Base-by-base conservation (phyloP, 2,113 vertebrate species). In the Proteles cristata region DNA sequence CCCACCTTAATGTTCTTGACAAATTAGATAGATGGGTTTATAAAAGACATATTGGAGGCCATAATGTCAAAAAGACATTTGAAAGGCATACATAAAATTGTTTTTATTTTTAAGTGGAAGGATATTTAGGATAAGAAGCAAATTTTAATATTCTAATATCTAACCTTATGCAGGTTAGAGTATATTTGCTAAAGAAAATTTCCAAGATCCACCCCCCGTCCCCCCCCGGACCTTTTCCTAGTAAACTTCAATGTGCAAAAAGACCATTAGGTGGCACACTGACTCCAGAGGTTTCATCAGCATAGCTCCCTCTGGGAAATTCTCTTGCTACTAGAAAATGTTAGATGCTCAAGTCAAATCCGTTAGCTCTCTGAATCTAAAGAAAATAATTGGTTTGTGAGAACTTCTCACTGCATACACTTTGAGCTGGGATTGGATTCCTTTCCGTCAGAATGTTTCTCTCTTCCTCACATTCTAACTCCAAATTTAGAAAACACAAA, bases 251-350 rank as follows among this genome's bases (percentile, higher is more conserved):
- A 94, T 88, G 2, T 21, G 8, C 1, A 0, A 1, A 61, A 88
- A 1, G 1, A 74, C 77, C 98, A 91, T 4, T 84, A 96, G 98
- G 85, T 97, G 98, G 97, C 93, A 31, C 9, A 71, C 90, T 31
- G 48, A 61, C 58, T 65, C 84, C 65, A 93, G 65, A 17, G 45
- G 89, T 96, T 92, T 73, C 17, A 81, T 53, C 55, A 33, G 50
- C 15, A 8, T 16, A 7, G 26, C 4, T 73, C 33, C 23, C 4
- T 0, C 1, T 17, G 73, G 31, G n/a, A 61, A 81, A 39, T 35
- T 26, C 12, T 33, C 33, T 26, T 11, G 35, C 66, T 74, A 2
- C 43, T 50, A 48, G 69, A 91, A 90, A 80, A 90, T 1, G 5
- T 12, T 50, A 28, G 63, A 23, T 85, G 58, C 35, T 88, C 12